Conservation (phyloP, 2,797 vertebrate species). For the Epinephelus awoara region DNA sequence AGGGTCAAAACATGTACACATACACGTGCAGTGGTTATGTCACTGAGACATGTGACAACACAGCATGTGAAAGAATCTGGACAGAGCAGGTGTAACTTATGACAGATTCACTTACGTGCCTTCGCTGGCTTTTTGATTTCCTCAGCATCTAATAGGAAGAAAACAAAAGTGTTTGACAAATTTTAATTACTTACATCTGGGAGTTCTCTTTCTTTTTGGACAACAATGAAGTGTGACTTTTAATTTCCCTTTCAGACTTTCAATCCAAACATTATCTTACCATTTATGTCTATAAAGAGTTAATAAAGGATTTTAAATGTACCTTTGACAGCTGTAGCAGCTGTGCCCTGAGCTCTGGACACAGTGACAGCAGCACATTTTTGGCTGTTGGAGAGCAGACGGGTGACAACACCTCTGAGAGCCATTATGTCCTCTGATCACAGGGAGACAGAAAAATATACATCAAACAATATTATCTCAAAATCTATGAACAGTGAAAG, state of each 20-base stretch:
- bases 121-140: constrained; percentile 66
- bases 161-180: background rate
- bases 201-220: background rate
- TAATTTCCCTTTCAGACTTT: background rate
- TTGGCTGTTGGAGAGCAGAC: constrained; percentile 75
- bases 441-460: background rate
- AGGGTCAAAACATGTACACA: constrained; percentile 32
- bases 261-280: too few species aligned
- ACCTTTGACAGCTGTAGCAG: constrained; percentile 66
- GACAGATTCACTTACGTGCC: constrained; percentile 50
- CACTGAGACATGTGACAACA: constrained; percentile 26
- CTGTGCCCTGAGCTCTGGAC: constrained; percentile 81
- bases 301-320: background rate
- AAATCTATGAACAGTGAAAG: background rate
- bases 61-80: background rate
- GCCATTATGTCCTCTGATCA: constrained; percentile 76
- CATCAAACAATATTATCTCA: rapidly evolving
- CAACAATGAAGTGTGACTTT: background rate
- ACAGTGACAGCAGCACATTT: constrained; percentile 66
- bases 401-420: constrained; percentile 73
- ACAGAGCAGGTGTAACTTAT: background rate
- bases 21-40: constrained; percentile 46
- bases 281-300: background rate
- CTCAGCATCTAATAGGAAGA: constrained; percentile 66
- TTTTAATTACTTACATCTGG: background rate